These are phyloP conservation scores for Toxotes jaculatrix DNA, from an alignment of 2,113 vertebrate genomes.

Conservation along the genomic window DNA sequence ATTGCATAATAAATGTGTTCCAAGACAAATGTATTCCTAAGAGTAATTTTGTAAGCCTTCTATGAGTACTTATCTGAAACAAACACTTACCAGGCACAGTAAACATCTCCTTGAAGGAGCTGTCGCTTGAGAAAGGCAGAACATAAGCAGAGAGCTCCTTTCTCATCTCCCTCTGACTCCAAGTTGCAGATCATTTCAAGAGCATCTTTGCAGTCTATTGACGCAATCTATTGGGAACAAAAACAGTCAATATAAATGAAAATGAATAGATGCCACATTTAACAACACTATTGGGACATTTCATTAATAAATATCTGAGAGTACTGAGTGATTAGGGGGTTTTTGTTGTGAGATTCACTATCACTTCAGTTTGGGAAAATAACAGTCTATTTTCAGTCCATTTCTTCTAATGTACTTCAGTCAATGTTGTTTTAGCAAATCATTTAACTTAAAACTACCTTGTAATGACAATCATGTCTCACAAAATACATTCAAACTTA, in stretches of 20 bases:
- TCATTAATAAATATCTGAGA: background rate
- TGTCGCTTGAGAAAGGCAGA: slow-evolving; percentile 97
- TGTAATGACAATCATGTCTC: background rate
- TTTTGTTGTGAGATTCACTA: background rate
- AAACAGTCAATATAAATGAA: background rate
- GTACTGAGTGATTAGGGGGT: background rate
- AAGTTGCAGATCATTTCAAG: slow-evolving; percentile 99
- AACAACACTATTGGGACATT: background rate
- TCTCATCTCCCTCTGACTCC: slow-evolving; percentile 98
- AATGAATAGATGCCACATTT: background rate
- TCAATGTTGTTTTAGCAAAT: background rate
- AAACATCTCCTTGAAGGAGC: slow-evolving; percentile 97
- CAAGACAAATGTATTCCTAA: background rate
- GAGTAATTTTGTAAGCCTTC: slow-evolving; percentile 2
- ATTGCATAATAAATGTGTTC: background rate
- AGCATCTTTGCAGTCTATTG: slow-evolving; percentile 99
- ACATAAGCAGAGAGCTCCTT: slow-evolving; percentile 94
- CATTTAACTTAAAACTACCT: background rate
- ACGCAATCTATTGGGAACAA: slow-evolving; percentile 87
- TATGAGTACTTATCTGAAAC: background rate
- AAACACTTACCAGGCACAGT: slow-evolving; percentile 95
- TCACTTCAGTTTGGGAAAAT: background rate
- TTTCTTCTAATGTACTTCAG: background rate
- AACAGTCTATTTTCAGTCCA: background rate
- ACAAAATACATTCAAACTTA: background rate